Base-by-base conservation (phyloP, 2,888 invertebrate species). In the Euplexia lucipara region DNA sequence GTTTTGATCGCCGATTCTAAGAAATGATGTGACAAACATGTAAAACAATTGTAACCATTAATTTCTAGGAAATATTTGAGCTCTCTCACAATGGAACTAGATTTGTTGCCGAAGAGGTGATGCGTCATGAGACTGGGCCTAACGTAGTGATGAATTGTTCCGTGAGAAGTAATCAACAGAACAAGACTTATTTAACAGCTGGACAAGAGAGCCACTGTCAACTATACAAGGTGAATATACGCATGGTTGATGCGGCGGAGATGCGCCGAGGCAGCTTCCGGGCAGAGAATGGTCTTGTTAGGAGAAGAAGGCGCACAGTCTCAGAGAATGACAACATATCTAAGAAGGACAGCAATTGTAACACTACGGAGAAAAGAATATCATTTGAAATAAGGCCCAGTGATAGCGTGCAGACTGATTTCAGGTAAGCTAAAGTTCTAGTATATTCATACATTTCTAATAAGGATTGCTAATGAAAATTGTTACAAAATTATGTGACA, bases 121-220 rank as follows among this genome's bases (percentile, higher is more conserved):
- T 98, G 87, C 96, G 98, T 58, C 97, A 98, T 88, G 98, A 98
- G 91, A 98, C 99, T 1, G 98, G 98, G 2, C 96, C 97, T 0
- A 97, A 97, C 86, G 98, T 98, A 52, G 98, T 99, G 0, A 99
- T 99, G 99, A 99, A 98, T 86, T 98, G 98, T 88, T 97, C 98
- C 0, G 96, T 98, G 6, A 96, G 96, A 68, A 97, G 96, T 78
- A 96, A 97, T 76, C 97, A 97, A 42, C 97, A 97, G 45, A 97
- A 97, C 82, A 96, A 97, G 83, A 97, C 97, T 14, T 97, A 97
- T 91, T 92, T 99, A 54, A 98, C 98, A 1, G 98, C 98, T 9
- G 99, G 99, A 0, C 98, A 98, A 92, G 99, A 99, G 92, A 98
- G 98, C 75, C 98, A 98, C 85, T 98, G 98, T 87, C 98, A 98